Conservation (phyloP, 2,113 vertebrate genomes). For the Dascyllus trimaculatus region DNA sequence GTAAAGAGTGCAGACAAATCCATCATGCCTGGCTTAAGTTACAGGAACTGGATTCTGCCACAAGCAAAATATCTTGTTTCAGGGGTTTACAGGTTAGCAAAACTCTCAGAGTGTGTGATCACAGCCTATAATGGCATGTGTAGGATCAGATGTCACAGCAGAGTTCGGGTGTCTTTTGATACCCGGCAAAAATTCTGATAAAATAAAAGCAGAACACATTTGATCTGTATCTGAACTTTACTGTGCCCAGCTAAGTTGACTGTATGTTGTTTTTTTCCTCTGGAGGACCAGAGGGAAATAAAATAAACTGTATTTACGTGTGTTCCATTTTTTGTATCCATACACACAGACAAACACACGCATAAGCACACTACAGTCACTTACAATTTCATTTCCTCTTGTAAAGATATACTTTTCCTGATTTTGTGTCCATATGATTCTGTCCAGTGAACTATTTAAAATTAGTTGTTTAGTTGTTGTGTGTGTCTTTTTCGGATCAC, state of each 20-base stretch:
- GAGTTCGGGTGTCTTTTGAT: constrained; percentile 17
- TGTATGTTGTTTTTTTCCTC: not conserved
- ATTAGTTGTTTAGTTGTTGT: not conserved
- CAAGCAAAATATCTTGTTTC: constrained; percentile 42
- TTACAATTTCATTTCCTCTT: constrained; percentile 19
- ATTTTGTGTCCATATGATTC: constrained; percentile 4
- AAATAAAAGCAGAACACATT: constrained; percentile 21
- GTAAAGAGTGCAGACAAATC: constrained; percentile 21
- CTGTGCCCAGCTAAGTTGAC: constrained; percentile 1
- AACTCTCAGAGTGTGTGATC: constrained; percentile 15
- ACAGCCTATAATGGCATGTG: constrained; percentile 3
- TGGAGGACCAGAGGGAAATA: not conserved
- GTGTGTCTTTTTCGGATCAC: not conserved
- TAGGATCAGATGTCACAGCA: constrained; percentile 31
- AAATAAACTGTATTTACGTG: not conserved
- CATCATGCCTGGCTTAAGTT: constrained; percentile 16
- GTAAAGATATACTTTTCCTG: not conserved
- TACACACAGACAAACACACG: not conserved
- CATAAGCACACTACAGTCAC: not conserved
- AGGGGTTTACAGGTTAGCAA: constrained; percentile 40
- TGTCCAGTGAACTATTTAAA: not conserved
- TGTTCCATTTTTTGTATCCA: constrained; percentile 5
- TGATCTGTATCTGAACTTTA: not conserved
- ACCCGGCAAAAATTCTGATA: constrained; percentile 34
- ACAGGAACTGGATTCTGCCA: constrained; percentile 42